These are phyloP conservation scores for Drosophila mimica DNA, from an alignment of 2,888 invertebrate genomes.

Conservation along the genomic window DNA sequence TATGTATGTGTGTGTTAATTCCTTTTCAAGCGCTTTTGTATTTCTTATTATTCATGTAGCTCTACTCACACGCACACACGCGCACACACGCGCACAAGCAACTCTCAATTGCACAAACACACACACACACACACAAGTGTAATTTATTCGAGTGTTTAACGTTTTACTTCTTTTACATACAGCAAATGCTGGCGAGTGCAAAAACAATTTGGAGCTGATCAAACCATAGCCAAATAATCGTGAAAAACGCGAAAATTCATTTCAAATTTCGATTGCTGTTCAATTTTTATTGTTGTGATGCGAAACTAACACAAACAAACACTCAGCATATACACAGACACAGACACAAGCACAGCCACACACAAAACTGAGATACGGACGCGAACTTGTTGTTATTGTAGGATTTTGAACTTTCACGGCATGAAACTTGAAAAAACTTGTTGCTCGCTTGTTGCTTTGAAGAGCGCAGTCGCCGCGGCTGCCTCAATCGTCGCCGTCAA, in stretches of 20 bases:
- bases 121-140: background rate
- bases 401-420: conserved; percentile 54
- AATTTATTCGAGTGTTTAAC: conserved; percentile 9
- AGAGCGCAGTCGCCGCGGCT: conserved; percentile 47
- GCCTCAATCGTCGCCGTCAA: conserved; percentile 49
- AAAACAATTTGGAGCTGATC: conserved; percentile 41
- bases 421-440: conserved; percentile 54
- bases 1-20: background rate
- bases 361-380: conserved; percentile 11
- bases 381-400: conserved; percentile 36
- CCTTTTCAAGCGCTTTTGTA: background rate
- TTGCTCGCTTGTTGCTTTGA: conserved; percentile 26
- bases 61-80: conserved; percentile 4
- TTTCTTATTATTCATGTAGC: conserved; percentile 3
- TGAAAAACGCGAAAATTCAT: conserved; percentile 26
- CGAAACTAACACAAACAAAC: conserved; percentile 7
- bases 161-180: conserved; percentile 25
- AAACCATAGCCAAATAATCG: conserved; percentile 29
- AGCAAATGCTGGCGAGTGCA: conserved; percentile 43
- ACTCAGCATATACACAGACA: background rate
- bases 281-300: conserved; percentile 24
- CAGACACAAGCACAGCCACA: background rate
- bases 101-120: background rate
- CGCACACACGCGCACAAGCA: conserved; percentile 8
- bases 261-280: conserved; percentile 15